Evolutionary conservation across 2,888 invertebrate species (phyloP), one percentile per base, ranked within the genome.

Genomic region (Malachius bipustulatus): DNA sequence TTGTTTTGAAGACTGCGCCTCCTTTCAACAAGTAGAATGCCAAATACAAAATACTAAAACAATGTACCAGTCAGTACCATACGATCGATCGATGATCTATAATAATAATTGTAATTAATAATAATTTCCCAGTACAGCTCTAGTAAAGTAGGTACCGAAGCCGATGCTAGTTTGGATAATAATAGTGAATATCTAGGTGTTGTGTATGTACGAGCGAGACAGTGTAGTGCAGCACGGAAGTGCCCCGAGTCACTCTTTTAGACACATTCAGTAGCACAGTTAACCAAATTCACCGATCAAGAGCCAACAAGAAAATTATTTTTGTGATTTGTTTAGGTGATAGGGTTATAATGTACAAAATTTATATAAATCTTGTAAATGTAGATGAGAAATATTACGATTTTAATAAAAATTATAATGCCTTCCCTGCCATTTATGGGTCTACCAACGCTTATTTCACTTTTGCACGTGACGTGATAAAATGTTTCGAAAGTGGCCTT

Each of bases 341-440:
- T 62, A 62, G 59, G 56, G 57, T 56, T 57, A 62, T 60, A 64
- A 63, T 66, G 65, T 66, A 65, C 65, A 65, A 66, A 64, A 65
- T 64, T 65, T 64, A 64, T 63, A 62, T 63, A 52, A 57, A 52
- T 48, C 57, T 56, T 62, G 60, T 62, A 61, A 59, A 59, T 62
- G 59, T 63, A 60, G 60, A 59, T 49, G n/a, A 49, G 50, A 55
- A 59, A 61, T 62, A 60, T 62, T 64, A 63, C 57, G 50, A 42
- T 57, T 56, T 57, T 53, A 57, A 62, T 64, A 29, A 30, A 62
- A 65, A 64, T 64, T 64, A 63, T 57, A 56, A 70, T 69, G 71
- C 71, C 71, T 71, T 73, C 72, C 71, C 71, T 71, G 71, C 71
- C 72, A 69, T 61, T 56, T 62, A 55, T 65, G 70, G 71, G 71